A percentile compares a stretch with the other conserved stretches of the same genome.
phyloP scores from a whole-genome alignment of 2,888 invertebrate genomes.

The Acrobasis repandana region DNA sequence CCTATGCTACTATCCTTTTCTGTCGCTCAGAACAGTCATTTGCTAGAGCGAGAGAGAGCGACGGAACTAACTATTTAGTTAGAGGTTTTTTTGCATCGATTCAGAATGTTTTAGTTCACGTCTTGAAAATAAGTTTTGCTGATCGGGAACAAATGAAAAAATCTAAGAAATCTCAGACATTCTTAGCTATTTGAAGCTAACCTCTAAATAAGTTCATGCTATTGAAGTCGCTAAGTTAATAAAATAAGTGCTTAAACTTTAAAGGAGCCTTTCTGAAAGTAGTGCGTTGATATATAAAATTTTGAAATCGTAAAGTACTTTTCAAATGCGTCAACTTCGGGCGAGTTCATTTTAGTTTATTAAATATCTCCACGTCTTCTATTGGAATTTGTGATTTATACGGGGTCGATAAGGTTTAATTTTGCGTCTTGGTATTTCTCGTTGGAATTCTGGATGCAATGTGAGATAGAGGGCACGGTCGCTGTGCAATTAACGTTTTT shows the following conservation, averaged over 20 bases:
- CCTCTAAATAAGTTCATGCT: background rate
- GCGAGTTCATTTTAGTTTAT: slow-evolving; percentile 45
- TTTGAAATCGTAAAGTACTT: slow-evolving; percentile 38
- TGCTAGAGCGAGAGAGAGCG: too few relatives aligned
- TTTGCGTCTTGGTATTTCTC: slow-evolving; percentile 26
- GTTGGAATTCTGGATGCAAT: slow-evolving; percentile 53
- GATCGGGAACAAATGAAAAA: background rate
- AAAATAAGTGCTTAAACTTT: background rate
- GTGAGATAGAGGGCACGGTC: slow-evolving; percentile 49
- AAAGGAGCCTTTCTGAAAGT: background rate
- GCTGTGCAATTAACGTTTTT: slow-evolving; percentile 76
- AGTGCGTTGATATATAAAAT: slow-evolving; percentile 36
- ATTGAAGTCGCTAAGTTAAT: background rate
- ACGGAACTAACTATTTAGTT: too few relatives aligned
- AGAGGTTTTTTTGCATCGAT: too few relatives aligned
- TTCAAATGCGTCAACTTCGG: slow-evolving; percentile 37
- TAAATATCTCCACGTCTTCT: slow-evolving; percentile 29
- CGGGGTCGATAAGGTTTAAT: slow-evolving; percentile 40
- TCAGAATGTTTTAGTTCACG: too few relatives aligned
- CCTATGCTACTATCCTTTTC: too few relatives aligned
- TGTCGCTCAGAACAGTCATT: too few relatives aligned
- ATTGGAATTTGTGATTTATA: slow-evolving; percentile 38
- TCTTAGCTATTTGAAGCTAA: background rate
- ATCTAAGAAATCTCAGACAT: background rate
- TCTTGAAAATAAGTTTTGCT: too few relatives aligned